Base-by-base conservation (phyloP, 2,888 invertebrate species). In the Neuroscelio doddi region DNA sequence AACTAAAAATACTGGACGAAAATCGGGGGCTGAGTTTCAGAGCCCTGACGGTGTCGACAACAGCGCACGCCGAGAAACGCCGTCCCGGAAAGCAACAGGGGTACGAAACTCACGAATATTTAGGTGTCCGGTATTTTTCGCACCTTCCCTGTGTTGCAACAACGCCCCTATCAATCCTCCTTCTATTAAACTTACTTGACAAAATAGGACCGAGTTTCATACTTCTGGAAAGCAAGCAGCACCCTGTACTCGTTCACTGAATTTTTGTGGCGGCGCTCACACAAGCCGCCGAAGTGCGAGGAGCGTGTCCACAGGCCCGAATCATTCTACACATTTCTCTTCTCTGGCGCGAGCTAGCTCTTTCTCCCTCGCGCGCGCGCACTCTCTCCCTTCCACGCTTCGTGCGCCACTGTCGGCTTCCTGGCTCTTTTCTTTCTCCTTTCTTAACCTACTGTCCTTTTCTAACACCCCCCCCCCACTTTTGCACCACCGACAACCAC, bases 221-320 rank as follows among this genome's bases (percentile, higher is more conserved):
- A n/a, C n/a, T 10, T 9, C 30, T 10, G 30, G 30, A 30, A 30
- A 30, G 30, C 30, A 10, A 9, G 9, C 9, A 5, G 30, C 30
- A 9, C 3, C 3, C 3, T 9, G 4, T 9, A 9, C 1, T 3
- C 14, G 14, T 34, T 12, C 14, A 1, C 34, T 7, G 12, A 14
- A 34, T 12, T 30, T 30, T 30, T 9, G 63, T 57, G 64, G 69
- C 67, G 69, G 71, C 72, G 72, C 77, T 74, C 73, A 73, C 73
- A 73, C 73, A 72, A 72, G 70, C 72, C 71, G 71, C 74, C 76
- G 78, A 78, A 78, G 78, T 79, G 77, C 76, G 34, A 34, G 34
- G 72, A 80, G 78, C 76, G 75, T 77, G 78, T 75, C 78, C 77
- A 68, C 72, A 76, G 74, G 65, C 78, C 77, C 78, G 75, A 79